Base-by-base conservation (phyloP, 1,140 invertebrate species). In the Paraescarpia echinospica region DNA sequence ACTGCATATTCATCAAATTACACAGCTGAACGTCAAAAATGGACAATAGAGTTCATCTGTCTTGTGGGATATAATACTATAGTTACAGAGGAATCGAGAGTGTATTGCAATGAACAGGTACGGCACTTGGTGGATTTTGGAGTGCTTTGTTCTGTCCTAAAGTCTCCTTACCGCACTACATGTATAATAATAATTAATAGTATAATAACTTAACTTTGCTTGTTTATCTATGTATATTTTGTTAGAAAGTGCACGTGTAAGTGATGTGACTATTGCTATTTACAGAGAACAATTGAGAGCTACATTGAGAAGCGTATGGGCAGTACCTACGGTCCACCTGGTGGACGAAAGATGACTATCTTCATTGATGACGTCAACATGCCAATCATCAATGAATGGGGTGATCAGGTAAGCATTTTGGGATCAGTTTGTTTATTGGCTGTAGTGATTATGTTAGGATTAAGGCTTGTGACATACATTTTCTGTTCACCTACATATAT, bases 321-420 rank as follows among this genome's bases (percentile, higher is more conserved):
- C 34, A 98, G 97, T 94, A 99, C 98, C 0, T 99, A 98, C 96
- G 99, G 99, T 1, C 98, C 99, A 34, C 97, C 98, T 1, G 98
- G 97, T 93, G 98, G 98, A 5, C 98, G 98, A 94, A 98, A 98
- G 95, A 98, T 99, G 97, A 97, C 98, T 4, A 97, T 99, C 18
- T 99, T 99, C 94, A 98, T 99, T 94, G 99, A 99, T 94, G 99
- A 99, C 95, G 97, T 99, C 91, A 99, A 99, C 96, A 97, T 99
- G 95, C 99, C 99, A 0, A 97, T 98, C 95, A 99, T 99, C 91
- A 99, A 99, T 95, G 98, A 98, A 95, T 99, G 98, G 98, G 98
- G 98, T 33, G 98, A 98, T 96, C 98, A 98, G 96, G 97, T 77
- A 12, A 77, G 22, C 4, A 77, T 27, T 2, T 77, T 77, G 0